These are phyloP conservation scores for Rhinatrema bivittatum DNA, from an alignment of 2,797 vertebrate species.

Conservation along the genomic window DNA sequence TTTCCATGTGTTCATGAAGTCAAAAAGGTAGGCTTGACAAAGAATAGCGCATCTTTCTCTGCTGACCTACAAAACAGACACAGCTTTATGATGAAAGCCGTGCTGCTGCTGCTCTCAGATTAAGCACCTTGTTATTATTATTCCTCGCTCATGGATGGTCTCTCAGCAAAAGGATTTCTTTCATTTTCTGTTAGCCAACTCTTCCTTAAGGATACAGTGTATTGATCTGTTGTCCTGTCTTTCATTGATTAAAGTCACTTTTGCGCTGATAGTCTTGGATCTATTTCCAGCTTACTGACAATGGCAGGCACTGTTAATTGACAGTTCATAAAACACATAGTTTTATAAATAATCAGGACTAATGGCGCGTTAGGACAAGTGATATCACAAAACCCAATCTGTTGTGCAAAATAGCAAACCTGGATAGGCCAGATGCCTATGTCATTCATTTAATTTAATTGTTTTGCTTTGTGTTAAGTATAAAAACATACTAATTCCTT, in stretches of 20 bases:
- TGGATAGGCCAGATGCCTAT: too few relatives aligned
- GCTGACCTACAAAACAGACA: background rate
- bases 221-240: conserved; percentile 63
- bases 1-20: background rate
- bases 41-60: background rate
- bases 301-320: conserved; percentile 12
- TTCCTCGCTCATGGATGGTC: conserved; percentile 35
- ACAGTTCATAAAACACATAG: conserved; percentile 12
- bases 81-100: background rate
- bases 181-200: conserved; percentile 52
- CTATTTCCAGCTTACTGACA: conserved; percentile 12
- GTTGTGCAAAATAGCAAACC: background rate
- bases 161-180: conserved; percentile 30
- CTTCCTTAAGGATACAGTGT: conserved; percentile 50
- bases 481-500: too few relatives aligned
- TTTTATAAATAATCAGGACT: conserved; percentile 1
- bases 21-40: background rate
- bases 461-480: too few relatives aligned
- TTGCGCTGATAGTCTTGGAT: conserved; percentile 1
- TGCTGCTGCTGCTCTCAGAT: background rate
- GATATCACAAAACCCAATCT: background rate
- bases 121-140: conserved; percentile 25
- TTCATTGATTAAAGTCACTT: conserved; percentile 43
- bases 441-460: too few relatives aligned
- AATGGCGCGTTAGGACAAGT: background rate